Evolutionary conservation across 2,888 invertebrate genomes (phyloP).

Genomic region (Crematogaster levior): DNA sequence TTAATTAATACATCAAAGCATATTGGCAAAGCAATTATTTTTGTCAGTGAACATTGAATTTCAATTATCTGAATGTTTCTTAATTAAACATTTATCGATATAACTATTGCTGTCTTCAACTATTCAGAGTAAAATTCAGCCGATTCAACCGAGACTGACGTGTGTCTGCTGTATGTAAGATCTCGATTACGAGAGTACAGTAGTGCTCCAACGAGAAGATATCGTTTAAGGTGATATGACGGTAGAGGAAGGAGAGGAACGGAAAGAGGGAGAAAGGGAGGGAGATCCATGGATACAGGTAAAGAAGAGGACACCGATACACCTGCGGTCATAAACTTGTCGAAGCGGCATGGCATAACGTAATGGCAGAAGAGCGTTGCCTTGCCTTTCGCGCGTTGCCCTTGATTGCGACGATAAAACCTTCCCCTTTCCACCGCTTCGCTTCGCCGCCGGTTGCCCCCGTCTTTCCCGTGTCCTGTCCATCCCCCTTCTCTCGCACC

Average conservation of each 20-base stretch:
- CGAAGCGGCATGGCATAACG: slow-evolving; percentile 67
- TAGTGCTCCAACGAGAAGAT: slow-evolving; percentile 18
- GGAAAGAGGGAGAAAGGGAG: neutral
- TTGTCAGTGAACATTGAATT: neutral
- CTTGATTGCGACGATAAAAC: slow-evolving; percentile 74
- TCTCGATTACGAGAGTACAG: neutral
- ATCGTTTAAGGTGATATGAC: slow-evolving; percentile 24
- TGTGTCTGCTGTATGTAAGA: neutral
- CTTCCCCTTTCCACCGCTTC: slow-evolving; percentile 45
- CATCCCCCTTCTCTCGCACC: slow-evolving; percentile 17
- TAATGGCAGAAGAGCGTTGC: slow-evolving; percentile 65
- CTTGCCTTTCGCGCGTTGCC: slow-evolving; percentile 68
- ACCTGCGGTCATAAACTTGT: slow-evolving; percentile 77
- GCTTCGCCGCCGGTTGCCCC: neutral
- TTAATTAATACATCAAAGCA: neutral
- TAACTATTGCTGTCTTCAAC: neutral
- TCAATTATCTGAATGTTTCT: neutral
- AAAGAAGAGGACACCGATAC: slow-evolving; percentile 58
- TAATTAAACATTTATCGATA: neutral
- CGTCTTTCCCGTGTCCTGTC: slow-evolving; percentile 12
- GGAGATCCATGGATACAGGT: neutral
- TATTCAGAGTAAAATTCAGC: neutral
- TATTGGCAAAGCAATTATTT: neutral
- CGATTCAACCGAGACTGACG: neutral
- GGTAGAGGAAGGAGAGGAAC: neutral